phyloP scores from a whole-genome alignment of 2,797 vertebrate genomes.

The Cossypha caffra region DNA sequence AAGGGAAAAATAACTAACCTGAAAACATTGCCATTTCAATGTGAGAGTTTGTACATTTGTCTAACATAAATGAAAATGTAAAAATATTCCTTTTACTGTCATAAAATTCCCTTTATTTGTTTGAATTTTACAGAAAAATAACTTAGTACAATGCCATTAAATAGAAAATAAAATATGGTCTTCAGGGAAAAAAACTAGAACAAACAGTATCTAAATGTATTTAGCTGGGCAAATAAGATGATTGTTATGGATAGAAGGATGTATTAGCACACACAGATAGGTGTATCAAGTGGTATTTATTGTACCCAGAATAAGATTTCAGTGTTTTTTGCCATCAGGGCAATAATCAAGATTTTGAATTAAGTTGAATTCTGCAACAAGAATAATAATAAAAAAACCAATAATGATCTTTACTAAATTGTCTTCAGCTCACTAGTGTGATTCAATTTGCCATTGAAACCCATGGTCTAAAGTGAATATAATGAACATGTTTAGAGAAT shows the following conservation, averaged over 20 bases:
- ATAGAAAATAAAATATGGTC: neutral
- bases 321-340: neutral
- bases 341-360: neutral
- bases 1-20: neutral
- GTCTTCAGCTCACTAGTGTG: neutral
- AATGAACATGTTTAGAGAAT: neutral
- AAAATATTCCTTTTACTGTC: neutral
- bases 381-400: neutral
- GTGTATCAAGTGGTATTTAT: neutral
- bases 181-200: neutral
- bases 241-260: neutral
- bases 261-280: neutral
- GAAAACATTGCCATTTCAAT: neutral
- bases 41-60: neutral
- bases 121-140: neutral
- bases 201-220: neutral
- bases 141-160: neutral
- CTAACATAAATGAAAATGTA: neutral
- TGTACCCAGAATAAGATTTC: neutral
- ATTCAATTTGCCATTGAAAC: constrained; percentile 19
- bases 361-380: neutral
- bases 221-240: neutral
- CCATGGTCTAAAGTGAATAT: neutral
- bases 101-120: neutral
- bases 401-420: neutral